Evolutionary conservation across 2,113 vertebrate genomes (phyloP).

Genomic region (Todiramphus chloris): DNA sequence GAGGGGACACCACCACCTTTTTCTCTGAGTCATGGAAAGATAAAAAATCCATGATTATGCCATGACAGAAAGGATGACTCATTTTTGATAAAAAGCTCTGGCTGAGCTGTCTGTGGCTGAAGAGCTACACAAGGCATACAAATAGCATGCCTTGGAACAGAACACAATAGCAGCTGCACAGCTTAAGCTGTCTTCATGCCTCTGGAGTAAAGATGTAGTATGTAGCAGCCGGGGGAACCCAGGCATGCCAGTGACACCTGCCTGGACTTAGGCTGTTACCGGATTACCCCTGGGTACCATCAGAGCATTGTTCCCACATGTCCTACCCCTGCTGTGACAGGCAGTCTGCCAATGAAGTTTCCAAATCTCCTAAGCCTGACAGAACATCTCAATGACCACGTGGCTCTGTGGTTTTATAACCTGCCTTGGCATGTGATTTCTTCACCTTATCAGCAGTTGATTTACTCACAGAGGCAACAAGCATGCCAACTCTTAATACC

Average conservation of each 20-base stretch:
- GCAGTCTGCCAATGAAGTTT: constrained; percentile 32
- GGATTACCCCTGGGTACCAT: background rate
- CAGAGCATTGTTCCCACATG: constrained; percentile 32
- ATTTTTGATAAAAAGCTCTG: background rate
- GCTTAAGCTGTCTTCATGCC: background rate
- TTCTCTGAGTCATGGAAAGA: background rate
- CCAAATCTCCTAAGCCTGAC: constrained; percentile 64
- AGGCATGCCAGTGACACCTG: background rate
- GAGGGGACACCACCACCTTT: background rate
- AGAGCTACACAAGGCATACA: background rate
- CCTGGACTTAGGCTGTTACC: background rate
- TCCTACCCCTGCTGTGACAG: background rate
- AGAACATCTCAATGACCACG: constrained; percentile 34
- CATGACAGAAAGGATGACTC: background rate
- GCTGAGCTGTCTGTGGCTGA: background rate
- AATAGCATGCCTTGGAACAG: background rate
- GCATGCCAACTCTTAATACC: background rate
- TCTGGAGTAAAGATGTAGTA: background rate
- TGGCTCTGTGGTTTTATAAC: constrained; percentile 66
- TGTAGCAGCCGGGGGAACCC: background rate
- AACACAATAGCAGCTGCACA: background rate
- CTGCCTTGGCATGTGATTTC: constrained; percentile 52
- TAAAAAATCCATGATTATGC: background rate
- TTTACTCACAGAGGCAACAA: constrained; percentile 11
- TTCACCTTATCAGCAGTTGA: constrained; percentile 54